These are phyloP conservation scores for Teleogryllus oceanicus DNA, from an alignment of 2,888 invertebrate species.

Conservation along the genomic window DNA sequence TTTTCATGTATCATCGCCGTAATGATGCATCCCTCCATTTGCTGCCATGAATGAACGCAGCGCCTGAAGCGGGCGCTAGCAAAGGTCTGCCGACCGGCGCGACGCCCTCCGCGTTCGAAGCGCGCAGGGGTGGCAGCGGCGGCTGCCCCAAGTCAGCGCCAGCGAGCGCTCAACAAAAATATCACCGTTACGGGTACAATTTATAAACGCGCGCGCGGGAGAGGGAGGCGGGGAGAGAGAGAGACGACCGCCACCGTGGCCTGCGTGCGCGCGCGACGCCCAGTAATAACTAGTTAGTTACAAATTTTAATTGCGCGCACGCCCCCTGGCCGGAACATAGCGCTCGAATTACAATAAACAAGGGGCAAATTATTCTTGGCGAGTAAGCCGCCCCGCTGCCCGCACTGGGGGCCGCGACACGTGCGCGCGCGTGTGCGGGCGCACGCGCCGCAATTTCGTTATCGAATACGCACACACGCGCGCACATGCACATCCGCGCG, in stretches of 20 bases:
- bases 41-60: no score
- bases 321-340: background rate
- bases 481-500: no score
- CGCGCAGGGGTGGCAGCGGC: no score
- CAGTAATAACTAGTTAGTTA: background rate
- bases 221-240: background rate
- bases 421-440: background rate
- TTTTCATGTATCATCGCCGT: no score
- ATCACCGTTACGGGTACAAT: background rate
- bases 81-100: no score
- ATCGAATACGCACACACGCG: no score
- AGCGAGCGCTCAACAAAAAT: background rate
- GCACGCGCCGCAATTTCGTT: no score
- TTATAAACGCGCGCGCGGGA: background rate
- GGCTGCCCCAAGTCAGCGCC: no score
- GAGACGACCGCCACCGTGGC: no score
- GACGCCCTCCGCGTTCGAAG: no score
- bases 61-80: no score
- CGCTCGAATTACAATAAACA: conserved; percentile 8
- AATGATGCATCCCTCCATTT: no score
- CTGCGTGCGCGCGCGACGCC: background rate
- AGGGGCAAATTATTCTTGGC: conserved; percentile 9
- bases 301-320: background rate
- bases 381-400: background rate
- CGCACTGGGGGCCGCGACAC: background rate